A percentile compares a stretch with the other conserved stretches of the same genome.
Conservation (phyloP, 2,113 vertebrate genomes). For the Alethe diademata region DNA sequence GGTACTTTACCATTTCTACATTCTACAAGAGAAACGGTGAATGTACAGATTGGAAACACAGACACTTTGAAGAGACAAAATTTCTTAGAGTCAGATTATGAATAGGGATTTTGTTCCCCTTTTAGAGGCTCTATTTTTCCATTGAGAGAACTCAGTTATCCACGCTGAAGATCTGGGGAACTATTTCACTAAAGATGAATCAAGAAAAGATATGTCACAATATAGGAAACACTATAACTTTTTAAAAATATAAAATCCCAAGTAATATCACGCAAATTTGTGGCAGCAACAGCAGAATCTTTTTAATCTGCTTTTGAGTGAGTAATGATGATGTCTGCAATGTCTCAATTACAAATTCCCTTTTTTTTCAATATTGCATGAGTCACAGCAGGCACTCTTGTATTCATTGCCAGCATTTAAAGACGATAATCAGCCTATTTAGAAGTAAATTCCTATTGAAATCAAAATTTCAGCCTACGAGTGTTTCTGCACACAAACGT, state of each 20-base stretch:
- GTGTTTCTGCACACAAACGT: background rate
- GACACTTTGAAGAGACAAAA: background rate
- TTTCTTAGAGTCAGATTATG: background rate
- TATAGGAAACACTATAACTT: background rate
- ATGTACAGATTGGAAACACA: background rate
- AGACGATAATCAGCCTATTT: background rate
- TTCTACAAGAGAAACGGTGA: background rate
- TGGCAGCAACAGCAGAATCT: background rate
- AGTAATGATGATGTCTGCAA: background rate
- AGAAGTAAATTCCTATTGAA: background rate
- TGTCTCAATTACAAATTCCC: background rate
- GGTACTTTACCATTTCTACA: background rate
- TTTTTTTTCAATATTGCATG: background rate
- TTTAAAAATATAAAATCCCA: background rate
- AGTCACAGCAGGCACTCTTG: conserved; percentile 6
- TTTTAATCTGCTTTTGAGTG: background rate
- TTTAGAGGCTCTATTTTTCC: background rate
- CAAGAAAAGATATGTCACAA: background rate
- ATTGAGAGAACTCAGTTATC: background rate
- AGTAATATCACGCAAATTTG: background rate
- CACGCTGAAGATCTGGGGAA: background rate
- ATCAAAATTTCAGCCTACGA: background rate
- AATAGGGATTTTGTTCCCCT: background rate
- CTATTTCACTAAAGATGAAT: background rate
- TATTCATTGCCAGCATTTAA: background rate